Conservation (phyloP, 23 tunicate species). For the Oikopleura albicans region DNA sequence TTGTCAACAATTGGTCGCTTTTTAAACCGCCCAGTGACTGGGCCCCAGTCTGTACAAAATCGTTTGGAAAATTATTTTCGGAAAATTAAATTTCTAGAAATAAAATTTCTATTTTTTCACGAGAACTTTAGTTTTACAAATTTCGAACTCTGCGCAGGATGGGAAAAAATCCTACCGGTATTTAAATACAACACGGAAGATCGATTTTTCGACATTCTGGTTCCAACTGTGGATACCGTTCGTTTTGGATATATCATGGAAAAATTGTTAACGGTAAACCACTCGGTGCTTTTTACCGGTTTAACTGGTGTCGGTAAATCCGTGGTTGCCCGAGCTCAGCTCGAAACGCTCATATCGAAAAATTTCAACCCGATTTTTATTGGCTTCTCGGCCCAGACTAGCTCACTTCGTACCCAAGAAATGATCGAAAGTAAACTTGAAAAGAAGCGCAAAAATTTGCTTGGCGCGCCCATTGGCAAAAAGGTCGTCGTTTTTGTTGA, state of each 20-base stretch:
- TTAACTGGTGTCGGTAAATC: constrained; percentile 95
- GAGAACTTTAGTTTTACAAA: no score
- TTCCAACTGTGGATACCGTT: constrained; percentile 88
- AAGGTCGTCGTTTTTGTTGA: constrained; percentile 83
- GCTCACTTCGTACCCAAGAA: constrained; percentile 80
- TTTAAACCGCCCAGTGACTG: no score
- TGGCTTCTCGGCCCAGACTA: constrained; percentile 94
- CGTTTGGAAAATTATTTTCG: no score
- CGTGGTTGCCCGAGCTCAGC: constrained; percentile 88
- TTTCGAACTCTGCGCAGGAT: no score
- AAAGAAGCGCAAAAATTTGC: constrained; percentile 74
- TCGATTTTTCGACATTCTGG: constrained; percentile 94
- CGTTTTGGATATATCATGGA: constrained; percentile 91
- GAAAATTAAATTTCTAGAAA: no score
- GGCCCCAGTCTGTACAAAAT: no score
- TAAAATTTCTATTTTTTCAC: no score
- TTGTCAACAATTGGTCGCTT: no score
- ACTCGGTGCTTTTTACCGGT: constrained; percentile 86
- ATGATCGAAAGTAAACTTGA: constrained; percentile 87
- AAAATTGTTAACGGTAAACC: constrained; percentile 54
- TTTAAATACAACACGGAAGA: constrained; percentile 55
- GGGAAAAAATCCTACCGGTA: constrained; percentile 67
- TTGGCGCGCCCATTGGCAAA: constrained; percentile 89
- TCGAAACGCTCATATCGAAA: constrained; percentile 57
- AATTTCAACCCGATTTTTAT: constrained; percentile 70